Conservation (phyloP, 2,113 vertebrate species). For the Taurulus bubalis region DNA sequence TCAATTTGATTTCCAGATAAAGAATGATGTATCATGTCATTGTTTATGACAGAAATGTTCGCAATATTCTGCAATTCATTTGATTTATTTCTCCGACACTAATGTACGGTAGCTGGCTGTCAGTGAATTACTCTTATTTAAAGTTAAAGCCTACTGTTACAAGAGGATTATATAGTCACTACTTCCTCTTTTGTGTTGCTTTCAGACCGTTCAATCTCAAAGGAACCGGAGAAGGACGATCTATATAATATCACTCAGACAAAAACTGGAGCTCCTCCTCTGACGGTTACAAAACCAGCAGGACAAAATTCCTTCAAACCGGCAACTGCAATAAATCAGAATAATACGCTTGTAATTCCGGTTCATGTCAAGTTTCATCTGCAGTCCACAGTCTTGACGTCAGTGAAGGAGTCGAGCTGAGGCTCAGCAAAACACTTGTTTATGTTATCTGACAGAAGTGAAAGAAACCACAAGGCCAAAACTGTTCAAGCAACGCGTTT, state of each 20-base stretch:
- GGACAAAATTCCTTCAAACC: constrained; percentile 5
- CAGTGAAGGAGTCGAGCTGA: neutral
- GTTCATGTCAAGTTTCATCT: constrained; percentile 3
- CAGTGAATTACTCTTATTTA: neutral
- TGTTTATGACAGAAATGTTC: constrained; percentile 32
- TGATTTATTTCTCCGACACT: constrained; percentile 16
- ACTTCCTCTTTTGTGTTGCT: too few relatives aligned
- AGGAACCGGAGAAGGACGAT: constrained; percentile 24
- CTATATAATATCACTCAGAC: constrained; percentile 12
- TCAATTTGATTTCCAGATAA: constrained; percentile 65
- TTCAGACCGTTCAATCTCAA: constrained; percentile 14
- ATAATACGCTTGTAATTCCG: neutral
- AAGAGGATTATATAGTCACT: too few relatives aligned
- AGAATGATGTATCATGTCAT: constrained; percentile 36
- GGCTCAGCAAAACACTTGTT: constrained; percentile 4
- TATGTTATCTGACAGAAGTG: neutral
- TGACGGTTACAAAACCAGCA: neutral
- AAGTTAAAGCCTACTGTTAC: neutral
- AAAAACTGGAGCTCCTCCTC: constrained; percentile 5
- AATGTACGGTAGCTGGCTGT: constrained; percentile 9
- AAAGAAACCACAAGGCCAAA: neutral
- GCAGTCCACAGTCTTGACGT: neutral
- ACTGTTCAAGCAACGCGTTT: neutral
- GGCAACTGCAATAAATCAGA: constrained; percentile 29
- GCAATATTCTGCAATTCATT: constrained; percentile 4